Conservation (phyloP, 2,113 vertebrate genomes). For the Rhodinocichla rosea region DNA sequence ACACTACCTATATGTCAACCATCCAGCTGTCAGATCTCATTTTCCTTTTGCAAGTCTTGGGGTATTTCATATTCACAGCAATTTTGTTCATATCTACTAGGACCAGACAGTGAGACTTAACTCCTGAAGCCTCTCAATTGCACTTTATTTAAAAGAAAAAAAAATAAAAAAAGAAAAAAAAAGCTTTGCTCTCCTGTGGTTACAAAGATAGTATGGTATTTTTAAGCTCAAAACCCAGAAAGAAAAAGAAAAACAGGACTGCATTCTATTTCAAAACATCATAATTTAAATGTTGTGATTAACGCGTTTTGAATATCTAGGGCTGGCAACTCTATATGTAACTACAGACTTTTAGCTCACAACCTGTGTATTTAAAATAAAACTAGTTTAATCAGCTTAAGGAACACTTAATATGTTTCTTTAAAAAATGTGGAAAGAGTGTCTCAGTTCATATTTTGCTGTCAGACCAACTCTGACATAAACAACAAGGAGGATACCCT, state of each 20-base stretch:
- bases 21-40: background rate
- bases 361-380: background rate
- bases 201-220: background rate
- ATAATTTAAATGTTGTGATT: background rate
- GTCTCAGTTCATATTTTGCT: background rate
- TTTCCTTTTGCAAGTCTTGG: background rate
- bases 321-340: background rate
- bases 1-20: background rate
- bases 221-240: background rate
- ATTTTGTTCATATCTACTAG: background rate
- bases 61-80: background rate
- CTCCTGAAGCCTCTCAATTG: background rate
- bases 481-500: background rate
- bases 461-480: background rate
- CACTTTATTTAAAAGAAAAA: background rate
- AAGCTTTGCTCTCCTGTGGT: background rate
- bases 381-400: background rate
- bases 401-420: background rate
- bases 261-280: background rate
- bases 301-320: background rate
- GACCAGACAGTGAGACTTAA: background rate
- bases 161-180: too few relatives aligned
- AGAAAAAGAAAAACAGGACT: background rate
- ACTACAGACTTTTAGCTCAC: background rate
- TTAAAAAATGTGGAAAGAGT: background rate